phyloP scores from a whole-genome alignment of 1,140 invertebrate species.

The Sarcophaga bullata region DNA sequence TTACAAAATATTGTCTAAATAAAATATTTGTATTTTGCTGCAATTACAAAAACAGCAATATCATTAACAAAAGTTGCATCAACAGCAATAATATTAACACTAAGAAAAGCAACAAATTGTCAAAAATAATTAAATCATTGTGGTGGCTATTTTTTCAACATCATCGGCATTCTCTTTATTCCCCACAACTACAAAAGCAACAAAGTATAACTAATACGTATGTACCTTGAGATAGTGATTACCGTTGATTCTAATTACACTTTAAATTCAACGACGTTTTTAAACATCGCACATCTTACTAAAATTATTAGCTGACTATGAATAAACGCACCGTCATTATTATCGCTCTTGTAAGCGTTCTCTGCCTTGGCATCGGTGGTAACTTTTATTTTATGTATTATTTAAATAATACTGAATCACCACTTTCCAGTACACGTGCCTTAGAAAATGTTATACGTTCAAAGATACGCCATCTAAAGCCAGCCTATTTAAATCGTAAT shows the following conservation, averaged over 20 bases:
- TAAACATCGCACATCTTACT: background rate
- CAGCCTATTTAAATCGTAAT: conserved; percentile 63
- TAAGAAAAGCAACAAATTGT: conserved; percentile 13
- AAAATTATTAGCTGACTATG: conserved; percentile 45
- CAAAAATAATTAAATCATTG: conserved; percentile 34
- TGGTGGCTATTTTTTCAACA: conserved; percentile 34
- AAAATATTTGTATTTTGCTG: background rate
- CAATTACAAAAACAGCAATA: background rate
- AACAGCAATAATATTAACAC: conserved; percentile 19
- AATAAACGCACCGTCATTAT: conserved; percentile 62
- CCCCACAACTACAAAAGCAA: background rate
- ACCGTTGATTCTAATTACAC: conserved; percentile 18
- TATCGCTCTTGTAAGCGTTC: conserved; percentile 55
- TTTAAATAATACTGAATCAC: conserved; percentile 59
- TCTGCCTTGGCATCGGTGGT: conserved; percentile 55
- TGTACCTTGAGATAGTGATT: background rate
- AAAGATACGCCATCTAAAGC: conserved; percentile 61
- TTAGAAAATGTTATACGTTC: conserved; percentile 58
- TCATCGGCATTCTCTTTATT: conserved; percentile 26
- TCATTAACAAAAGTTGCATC: background rate
- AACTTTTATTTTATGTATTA: conserved; percentile 66
- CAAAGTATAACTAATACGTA: background rate
- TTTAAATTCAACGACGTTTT: background rate
- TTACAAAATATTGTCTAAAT: conserved; percentile 13
- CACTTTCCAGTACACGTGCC: conserved; percentile 56